Evolutionary conservation across 2,888 invertebrate species (phyloP).

Genomic region (Sturmia bella): DNA sequence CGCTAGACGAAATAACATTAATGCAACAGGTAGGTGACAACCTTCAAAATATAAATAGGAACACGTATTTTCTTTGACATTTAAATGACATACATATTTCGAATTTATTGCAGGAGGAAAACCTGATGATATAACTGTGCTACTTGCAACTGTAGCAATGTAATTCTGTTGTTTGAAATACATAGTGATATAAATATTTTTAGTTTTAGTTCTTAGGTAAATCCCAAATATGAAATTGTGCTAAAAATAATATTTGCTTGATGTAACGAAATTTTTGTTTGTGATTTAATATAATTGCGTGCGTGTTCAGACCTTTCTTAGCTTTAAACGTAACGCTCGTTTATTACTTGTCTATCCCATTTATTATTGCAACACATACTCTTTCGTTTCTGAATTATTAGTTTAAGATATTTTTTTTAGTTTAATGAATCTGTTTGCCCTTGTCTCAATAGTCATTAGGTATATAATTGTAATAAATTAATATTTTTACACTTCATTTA

Average conservation of each 20-base stretch:
- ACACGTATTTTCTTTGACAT: not conserved
- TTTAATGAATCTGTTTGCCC: conserved; percentile 53
- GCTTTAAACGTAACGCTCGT: conserved; percentile 3
- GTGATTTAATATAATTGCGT: conserved; percentile 30
- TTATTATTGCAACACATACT: conserved; percentile 18
- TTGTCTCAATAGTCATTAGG: conserved; percentile 65
- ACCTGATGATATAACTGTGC: conserved; percentile 99
- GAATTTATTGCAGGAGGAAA: conserved; percentile 90
- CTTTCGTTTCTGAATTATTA: conserved; percentile 46
- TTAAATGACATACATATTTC: conserved; percentile 44
- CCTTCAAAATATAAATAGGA: not conserved
- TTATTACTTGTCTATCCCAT: conserved; percentile 21
- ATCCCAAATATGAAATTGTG: conserved; percentile 52
- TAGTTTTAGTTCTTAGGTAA: conserved; percentile 58
- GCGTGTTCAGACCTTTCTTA: conserved; percentile 18
- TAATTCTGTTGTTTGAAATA: conserved; percentile 72
- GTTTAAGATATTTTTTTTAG: conserved; percentile 60
- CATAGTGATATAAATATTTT: conserved; percentile 55
- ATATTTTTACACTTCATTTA: conserved; percentile 20
- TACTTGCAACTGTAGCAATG: conserved; percentile 95
- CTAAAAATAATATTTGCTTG: conserved; percentile 33
- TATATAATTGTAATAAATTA: conserved; percentile 44
- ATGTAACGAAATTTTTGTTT: conserved; percentile 37
- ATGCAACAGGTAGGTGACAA: conserved; percentile 89
- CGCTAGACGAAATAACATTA: conserved; percentile 95